These are phyloP conservation scores for Poeciliopsis prolifica DNA, from an alignment of 2,113 vertebrate genomes.

Conservation along the genomic window DNA sequence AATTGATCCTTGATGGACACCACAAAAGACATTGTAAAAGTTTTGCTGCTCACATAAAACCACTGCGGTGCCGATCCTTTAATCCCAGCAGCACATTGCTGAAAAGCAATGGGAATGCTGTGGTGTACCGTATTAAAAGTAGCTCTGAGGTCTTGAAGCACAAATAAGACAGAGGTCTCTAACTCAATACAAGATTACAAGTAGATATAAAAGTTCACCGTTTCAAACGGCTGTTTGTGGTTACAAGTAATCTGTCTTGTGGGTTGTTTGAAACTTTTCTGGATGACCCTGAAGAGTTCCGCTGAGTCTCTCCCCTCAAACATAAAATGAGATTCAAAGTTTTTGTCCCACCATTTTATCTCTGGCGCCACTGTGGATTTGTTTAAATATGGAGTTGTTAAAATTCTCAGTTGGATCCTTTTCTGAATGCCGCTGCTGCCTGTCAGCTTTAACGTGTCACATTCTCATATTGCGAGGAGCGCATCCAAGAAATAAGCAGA, in stretches of 20 bases:
- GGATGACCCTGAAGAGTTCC: neutral
- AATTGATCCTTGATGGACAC: too few species aligned
- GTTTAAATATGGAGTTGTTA: constrained; percentile 10
- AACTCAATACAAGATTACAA: too few species aligned
- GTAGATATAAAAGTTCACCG: neutral
- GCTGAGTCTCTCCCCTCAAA: neutral
- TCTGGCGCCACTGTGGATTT: neutral
- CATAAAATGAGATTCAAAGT: neutral
- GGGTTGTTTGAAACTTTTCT: neutral
- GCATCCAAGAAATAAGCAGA: constrained; percentile 15
- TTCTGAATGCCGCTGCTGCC: neutral
- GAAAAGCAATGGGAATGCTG: too few species aligned
- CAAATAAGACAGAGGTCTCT: too few species aligned
- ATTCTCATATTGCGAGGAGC: neutral
- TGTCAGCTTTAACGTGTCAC: constrained; percentile 31
- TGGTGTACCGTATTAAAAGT: too few species aligned
- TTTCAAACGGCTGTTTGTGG: neutral
- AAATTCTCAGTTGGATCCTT: neutral
- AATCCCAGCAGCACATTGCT: too few species aligned
- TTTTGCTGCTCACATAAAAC: too few species aligned
- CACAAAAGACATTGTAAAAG: too few species aligned
- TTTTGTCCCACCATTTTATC: neutral
- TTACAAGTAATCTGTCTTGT: neutral
- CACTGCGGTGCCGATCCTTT: too few species aligned
- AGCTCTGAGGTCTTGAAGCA: too few species aligned